A percentile compares a stretch with the other conserved stretches of the same genome.
These are phyloP conservation scores for Theonella swinhoei DNA, from an alignment of 37 sponge, comb jelly and placozoan species.

Conservation along the genomic window DNA sequence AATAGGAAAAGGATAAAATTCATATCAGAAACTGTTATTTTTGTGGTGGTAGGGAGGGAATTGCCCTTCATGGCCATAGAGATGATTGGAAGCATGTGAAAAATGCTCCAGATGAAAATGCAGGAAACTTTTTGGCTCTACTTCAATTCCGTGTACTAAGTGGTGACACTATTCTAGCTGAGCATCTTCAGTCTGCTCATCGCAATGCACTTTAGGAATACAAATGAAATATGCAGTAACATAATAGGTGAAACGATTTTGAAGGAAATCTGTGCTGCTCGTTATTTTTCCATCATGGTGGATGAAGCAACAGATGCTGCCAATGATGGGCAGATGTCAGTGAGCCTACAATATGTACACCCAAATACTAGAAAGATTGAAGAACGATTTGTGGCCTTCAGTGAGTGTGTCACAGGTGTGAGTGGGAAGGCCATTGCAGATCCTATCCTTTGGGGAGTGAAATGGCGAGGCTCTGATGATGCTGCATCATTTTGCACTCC, in stretches of 20 bases:
- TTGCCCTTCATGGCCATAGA: conserved; percentile 7
- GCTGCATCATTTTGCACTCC: background rate
- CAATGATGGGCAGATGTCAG: conserved; percentile 17
- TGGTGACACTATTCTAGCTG: conserved; percentile 3
- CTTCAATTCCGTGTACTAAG: background rate
- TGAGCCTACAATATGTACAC: background rate
- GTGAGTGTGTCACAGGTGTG: too few relatives aligned
- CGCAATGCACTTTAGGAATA: conserved; percentile 18
- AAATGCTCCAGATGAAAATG: conserved; percentile 18
- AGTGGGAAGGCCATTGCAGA: background rate
- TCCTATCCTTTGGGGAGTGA: background rate
- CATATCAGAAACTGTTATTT: conserved; percentile 24
- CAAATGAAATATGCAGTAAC: conserved; percentile 8
- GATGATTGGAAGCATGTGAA: conserved; percentile 20
- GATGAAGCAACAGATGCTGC: conserved; percentile 37
- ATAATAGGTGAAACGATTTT: conserved; percentile 8
- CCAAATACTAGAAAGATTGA: background rate
- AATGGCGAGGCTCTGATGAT: background rate
- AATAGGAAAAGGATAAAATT: conserved; percentile 24
- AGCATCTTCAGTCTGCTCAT: conserved; percentile 2
- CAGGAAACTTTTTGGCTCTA: conserved; percentile 28
- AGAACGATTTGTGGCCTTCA: background rate
- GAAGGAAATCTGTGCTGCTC: background rate
- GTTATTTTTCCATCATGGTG: conserved; percentile 10
- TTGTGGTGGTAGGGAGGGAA: conserved; percentile 37